Conservation (phyloP, 1,140 invertebrate genomes). For the Aradophagus sp. region DNA sequence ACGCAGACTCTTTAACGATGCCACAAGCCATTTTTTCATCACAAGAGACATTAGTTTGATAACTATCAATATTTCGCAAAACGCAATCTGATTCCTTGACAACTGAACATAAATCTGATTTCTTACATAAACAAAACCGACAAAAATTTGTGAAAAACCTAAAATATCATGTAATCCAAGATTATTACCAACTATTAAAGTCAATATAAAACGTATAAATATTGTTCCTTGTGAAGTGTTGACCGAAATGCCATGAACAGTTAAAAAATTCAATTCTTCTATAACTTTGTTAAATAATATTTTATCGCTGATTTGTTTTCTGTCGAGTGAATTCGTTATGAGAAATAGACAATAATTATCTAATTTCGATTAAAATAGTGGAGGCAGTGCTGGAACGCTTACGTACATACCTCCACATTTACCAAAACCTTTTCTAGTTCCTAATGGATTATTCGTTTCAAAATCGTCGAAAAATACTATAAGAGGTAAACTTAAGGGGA, state of each 20-base stretch:
- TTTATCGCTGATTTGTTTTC: conserved; percentile 13
- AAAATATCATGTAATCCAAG: conserved; percentile 26
- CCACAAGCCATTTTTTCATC: too few species aligned
- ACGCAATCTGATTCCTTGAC: conserved; percentile 9
- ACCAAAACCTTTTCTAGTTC: neutral
- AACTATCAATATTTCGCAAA: conserved; percentile 8
- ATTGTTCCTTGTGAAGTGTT: neutral
- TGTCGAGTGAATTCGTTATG: conserved; percentile 8
- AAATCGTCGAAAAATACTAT: conserved; percentile 1
- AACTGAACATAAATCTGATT: conserved; percentile 4
- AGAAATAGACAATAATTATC: conserved; percentile 8
- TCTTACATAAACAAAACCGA: conserved; percentile 10
- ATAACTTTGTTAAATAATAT: conserved; percentile 47
- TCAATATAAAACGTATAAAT: conserved; percentile 10
- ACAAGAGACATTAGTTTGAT: too few species aligned
- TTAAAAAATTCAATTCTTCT: conserved; percentile 55
- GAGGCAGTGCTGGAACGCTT: conserved; percentile 10
- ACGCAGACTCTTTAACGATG: conserved; percentile 15
- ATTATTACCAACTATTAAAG: conserved; percentile 62
- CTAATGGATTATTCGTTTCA: conserved; percentile 4
- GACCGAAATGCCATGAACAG: conserved; percentile 21
- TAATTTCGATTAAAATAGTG: conserved; percentile 11
- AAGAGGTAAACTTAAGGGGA: neutral
- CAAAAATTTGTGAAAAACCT: conserved; percentile 9
- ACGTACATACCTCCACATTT: conserved; percentile 54